Evolutionary conservation across 64 coral and sea anemone genomes (phyloP).

Genomic region (Hydrozoanthus tunicans): DNA sequence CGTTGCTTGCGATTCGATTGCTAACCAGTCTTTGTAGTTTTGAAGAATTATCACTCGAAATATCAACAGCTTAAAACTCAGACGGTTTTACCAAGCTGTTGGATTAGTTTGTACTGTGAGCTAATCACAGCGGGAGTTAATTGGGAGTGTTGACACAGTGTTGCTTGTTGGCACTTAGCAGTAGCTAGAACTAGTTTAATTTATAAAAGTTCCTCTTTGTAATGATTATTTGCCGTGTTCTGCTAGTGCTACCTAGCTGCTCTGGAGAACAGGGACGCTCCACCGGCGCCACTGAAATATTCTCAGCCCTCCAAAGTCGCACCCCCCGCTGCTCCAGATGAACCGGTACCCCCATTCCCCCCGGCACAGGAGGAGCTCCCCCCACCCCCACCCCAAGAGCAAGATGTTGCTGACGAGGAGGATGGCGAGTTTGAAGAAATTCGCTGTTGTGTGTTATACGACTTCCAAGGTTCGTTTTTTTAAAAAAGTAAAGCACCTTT

Average conservation of each 20-base stretch:
- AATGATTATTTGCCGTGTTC: not conserved
- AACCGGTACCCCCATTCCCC: conserved; percentile 48
- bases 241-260: conserved; percentile 83
- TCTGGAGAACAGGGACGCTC: conserved; percentile 73
- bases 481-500: not conserved
- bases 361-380: conserved; percentile 30
- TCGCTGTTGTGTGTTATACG: conserved; percentile 86
- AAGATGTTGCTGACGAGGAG: conserved; percentile 36
- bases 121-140: no score
- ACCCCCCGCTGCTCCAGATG: conserved; percentile 53
- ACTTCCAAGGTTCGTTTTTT: conserved; percentile 83
- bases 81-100: no score
- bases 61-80: no score
- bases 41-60: not conserved
- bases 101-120: no score
- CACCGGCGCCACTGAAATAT: conserved; percentile 77
- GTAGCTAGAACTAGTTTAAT: no score
- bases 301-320: conserved; percentile 49
- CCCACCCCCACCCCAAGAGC: conserved; percentile 45
- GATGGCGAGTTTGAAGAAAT: conserved; percentile 78
- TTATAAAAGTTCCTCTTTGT: not conserved
- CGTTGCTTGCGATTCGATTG: not conserved
- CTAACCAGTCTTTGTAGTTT: not conserved
- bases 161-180: no score
- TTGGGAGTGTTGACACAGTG: no score